These are phyloP conservation scores for Urocynchramus pylzowi DNA, from an alignment of 2,113 vertebrate species.

Conservation along the genomic window DNA sequence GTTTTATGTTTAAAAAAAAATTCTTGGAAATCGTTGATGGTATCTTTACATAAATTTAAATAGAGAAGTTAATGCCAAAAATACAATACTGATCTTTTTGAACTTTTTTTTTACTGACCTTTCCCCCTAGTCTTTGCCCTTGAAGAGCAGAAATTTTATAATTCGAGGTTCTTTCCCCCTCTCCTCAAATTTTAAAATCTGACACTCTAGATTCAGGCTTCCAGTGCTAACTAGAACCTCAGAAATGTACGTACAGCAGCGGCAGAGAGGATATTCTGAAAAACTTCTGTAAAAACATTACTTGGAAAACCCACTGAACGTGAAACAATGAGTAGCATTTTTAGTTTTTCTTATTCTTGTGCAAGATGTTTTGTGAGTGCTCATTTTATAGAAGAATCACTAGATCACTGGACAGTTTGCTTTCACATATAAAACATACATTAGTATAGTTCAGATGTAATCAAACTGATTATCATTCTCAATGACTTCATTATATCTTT, in stretches of 20 bases:
- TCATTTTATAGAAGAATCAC: background rate
- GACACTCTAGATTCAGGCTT: background rate
- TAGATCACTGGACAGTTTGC: background rate
- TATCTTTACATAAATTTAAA: slow-evolving; percentile 71
- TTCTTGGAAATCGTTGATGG: slow-evolving; percentile 88
- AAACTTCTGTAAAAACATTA: background rate
- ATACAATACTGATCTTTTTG: background rate
- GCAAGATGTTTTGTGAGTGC: background rate
- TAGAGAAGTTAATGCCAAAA: slow-evolving; percentile 50
- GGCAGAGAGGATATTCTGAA: background rate
- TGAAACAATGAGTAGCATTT: background rate
- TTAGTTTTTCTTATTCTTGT: background rate
- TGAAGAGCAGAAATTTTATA: background rate
- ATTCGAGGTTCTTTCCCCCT: background rate
- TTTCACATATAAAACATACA: background rate
- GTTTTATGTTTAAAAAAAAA: slow-evolving; percentile 74
- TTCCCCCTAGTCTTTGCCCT: background rate
- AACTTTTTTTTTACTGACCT: background rate
- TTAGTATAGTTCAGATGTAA: background rate
- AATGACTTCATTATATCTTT: background rate
- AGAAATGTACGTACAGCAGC: background rate
- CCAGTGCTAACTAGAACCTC: background rate
- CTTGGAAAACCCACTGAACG: background rate
- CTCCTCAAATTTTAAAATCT: background rate
- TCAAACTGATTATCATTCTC: background rate